Evolutionary conservation across 1,140 invertebrate genomes (phyloP).

Genomic region (Adoxophyes honmai): DNA sequence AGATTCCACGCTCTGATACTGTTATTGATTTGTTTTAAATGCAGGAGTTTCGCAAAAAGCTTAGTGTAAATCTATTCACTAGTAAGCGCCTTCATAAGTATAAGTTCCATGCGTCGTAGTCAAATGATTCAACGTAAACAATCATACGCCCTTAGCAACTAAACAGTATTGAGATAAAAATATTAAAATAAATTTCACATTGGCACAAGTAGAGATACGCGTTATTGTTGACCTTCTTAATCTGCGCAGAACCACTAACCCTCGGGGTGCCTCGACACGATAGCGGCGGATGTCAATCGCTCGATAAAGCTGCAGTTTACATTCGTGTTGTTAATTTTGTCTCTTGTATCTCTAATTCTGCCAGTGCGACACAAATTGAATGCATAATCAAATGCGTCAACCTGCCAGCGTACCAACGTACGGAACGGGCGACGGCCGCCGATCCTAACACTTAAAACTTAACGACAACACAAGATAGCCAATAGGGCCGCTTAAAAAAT

Average conservation of each 20-base stretch:
- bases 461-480: constrained; percentile 53
- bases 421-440: neutral
- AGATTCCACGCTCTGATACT: constrained; percentile 1
- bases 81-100: constrained; percentile 7
- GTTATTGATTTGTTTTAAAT: neutral
- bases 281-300: no score
- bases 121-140: constrained; percentile 12
- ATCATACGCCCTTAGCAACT: constrained; percentile 10
- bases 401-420: neutral
- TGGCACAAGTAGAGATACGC: constrained; percentile 10
- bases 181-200: neutral
- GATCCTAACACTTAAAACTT: constrained; percentile 35
- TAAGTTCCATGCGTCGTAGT: neutral
- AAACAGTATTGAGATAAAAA: constrained; percentile 14
- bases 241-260: neutral
- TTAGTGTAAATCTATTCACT: neutral
- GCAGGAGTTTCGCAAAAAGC: neutral
- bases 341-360: constrained; percentile 1
- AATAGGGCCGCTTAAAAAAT: constrained; percentile 47
- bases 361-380: constrained; percentile 8
- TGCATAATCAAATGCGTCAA: constrained; percentile 4
- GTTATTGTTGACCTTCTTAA: constrained; percentile 2
- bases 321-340: neutral
- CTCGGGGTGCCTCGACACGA: neutral
- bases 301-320: constrained; percentile 1